A percentile compares a stretch with the other conserved stretches of the same genome.
Conservation (phyloP, 2,113 vertebrate genomes). For the Rhadina sibilatrix region DNA sequence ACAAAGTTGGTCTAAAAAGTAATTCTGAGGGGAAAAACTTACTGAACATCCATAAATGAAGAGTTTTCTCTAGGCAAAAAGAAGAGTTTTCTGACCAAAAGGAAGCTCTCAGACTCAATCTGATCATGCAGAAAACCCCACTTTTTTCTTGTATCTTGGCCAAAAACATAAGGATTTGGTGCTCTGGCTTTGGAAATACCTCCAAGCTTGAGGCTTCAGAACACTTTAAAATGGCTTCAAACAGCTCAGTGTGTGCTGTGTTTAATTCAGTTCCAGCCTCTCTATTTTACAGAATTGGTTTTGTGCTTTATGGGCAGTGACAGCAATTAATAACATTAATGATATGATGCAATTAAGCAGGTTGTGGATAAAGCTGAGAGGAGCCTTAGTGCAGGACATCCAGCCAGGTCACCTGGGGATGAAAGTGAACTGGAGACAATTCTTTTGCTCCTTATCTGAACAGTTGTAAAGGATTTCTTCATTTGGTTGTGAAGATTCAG, state of each 20-base stretch:
- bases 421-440: background rate
- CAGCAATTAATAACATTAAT: background rate
- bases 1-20: background rate
- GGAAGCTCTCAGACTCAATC: rapidly evolving
- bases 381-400: background rate
- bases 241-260: background rate
- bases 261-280: background rate
- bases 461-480: background rate
- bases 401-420: background rate
- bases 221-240: background rate
- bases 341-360: background rate
- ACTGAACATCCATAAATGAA: background rate
- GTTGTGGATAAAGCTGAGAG: background rate
- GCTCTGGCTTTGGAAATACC: background rate
- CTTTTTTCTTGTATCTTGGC: background rate
- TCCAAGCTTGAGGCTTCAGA: background rate
- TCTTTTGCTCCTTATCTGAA: background rate
- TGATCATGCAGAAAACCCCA: background rate
- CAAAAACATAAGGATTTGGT: background rate
- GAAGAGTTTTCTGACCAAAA: background rate
- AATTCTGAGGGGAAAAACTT: background rate
- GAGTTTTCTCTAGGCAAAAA: background rate
- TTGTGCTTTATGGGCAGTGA: background rate
- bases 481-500: background rate
- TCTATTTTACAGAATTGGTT: background rate